phyloP scores from a whole-genome alignment of 2,888 invertebrate genomes.

The Papilio elwesi region DNA sequence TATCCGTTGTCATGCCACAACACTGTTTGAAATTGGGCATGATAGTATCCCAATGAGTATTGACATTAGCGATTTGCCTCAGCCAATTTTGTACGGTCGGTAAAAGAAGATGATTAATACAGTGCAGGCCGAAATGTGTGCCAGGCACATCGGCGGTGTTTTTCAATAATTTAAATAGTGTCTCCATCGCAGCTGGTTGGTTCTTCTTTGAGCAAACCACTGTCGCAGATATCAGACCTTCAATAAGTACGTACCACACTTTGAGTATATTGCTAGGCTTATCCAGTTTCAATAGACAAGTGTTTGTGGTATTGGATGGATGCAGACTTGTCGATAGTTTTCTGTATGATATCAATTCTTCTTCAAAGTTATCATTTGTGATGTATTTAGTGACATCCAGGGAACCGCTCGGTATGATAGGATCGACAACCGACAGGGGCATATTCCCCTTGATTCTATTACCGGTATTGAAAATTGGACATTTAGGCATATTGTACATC shows the following conservation, averaged over 20 bases:
- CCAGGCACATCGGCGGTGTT: conserved; percentile 92
- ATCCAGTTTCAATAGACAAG: conserved; percentile 87
- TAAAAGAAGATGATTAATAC: conserved; percentile 94
- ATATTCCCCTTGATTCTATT: conserved; percentile 91
- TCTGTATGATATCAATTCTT: conserved; percentile 87
- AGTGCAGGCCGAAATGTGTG: conserved; percentile 94
- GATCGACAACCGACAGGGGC: conserved; percentile 92
- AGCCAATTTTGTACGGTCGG: conserved; percentile 98
- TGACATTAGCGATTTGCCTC: conserved; percentile 88
- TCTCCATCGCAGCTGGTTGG: conserved; percentile 94
- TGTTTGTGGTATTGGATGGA: conserved; percentile 76
- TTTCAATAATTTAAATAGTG: conserved; percentile 92
- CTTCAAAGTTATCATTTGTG: conserved; percentile 86
- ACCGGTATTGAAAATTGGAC: conserved; percentile 95
- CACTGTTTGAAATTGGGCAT: conserved; percentile 97
- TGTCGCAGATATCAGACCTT: conserved; percentile 92
- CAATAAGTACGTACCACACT: conserved; percentile 95
- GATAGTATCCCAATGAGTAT: conserved; percentile 89
- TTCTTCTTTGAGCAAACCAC: conserved; percentile 95
- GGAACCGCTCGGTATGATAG: conserved; percentile 90
- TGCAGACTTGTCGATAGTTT: conserved; percentile 83
- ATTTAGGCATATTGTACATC: conserved; percentile 97
- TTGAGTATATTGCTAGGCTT: conserved; percentile 92
- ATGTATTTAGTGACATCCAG: conserved; percentile 88
- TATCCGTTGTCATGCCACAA: conserved; percentile 95